These are phyloP conservation scores for Gastracanthus pulcherrimus DNA, from an alignment of 2,888 invertebrate species.

Conservation along the genomic window DNA sequence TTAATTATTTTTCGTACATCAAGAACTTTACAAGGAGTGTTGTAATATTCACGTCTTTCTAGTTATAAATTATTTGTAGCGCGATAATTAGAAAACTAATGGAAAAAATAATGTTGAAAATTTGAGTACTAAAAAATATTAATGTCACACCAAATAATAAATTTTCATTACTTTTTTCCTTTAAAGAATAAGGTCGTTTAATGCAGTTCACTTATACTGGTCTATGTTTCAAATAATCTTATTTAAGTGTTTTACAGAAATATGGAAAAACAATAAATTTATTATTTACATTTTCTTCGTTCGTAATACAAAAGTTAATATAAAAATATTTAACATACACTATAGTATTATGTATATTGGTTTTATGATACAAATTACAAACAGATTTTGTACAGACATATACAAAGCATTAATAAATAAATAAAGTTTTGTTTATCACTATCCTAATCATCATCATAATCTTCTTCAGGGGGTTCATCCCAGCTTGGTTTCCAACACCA, in stretches of 20 bases:
- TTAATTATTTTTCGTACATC: slow-evolving; percentile 23
- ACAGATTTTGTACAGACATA: slow-evolving; percentile 43
- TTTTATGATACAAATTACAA: too few species aligned
- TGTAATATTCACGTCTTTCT: not conserved
- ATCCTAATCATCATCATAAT: slow-evolving; percentile 15
- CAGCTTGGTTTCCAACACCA: slow-evolving; percentile 75
- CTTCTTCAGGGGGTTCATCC: slow-evolving; percentile 61
- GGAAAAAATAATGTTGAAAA: not conserved
- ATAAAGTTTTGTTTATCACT: slow-evolving; percentile 21
- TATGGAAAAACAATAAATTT: slow-evolving; percentile 5
- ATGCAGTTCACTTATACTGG: not conserved
- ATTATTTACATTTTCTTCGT: not conserved
- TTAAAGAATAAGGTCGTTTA: not conserved
- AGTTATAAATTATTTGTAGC: not conserved
- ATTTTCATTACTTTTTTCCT: not conserved
- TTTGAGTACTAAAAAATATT: not conserved
- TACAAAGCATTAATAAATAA: slow-evolving; percentile 27
- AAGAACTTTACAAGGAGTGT: not conserved
- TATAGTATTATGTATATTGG: too few species aligned
- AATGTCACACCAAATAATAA: not conserved
- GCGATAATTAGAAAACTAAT: not conserved
- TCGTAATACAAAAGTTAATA: not conserved
- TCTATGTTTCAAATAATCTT: not conserved
- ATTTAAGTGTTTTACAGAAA: slow-evolving; percentile 7
- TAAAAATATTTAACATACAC: not conserved